Percentiles rank a stretch among this genome's conserved stretches.
phyloP scores from a whole-genome alignment of 1,140 invertebrate genomes.

The Ruditapes philippinarum region DNA sequence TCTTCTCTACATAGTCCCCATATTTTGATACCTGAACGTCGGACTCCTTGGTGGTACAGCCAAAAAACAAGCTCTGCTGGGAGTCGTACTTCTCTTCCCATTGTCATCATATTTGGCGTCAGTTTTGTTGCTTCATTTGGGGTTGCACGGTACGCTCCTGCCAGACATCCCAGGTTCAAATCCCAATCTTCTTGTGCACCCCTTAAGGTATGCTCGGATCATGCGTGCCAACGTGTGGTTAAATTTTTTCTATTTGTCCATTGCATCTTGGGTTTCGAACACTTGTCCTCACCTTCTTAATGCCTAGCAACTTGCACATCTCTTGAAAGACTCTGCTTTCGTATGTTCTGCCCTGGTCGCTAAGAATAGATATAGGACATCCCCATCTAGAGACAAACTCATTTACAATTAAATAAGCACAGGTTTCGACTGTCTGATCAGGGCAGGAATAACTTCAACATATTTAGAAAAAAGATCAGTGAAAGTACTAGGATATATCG shows the following conservation, averaged over 20 bases:
- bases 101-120: conserved; percentile 69
- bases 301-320: conserved; percentile 51
- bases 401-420: conserved; percentile 18
- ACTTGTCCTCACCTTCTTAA: conserved; percentile 43
- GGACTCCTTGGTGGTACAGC: neutral
- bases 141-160: conserved; percentile 59
- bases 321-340: conserved; percentile 43
- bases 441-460: conserved; percentile 25
- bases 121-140: conserved; percentile 63
- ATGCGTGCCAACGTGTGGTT: conserved; percentile 76
- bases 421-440: neutral
- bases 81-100: conserved; percentile 70
- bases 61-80: conserved; percentile 67
- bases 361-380: neutral
- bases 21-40: neutral
- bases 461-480: conserved; percentile 25
- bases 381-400: neutral
- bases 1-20: conserved; percentile 31
- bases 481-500: conserved; percentile 32
- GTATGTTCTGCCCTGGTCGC: conserved; percentile 9
- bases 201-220: conserved; percentile 73
- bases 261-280: conserved; percentile 66
- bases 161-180: conserved; percentile 54
- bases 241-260: conserved; percentile 74
- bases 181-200: conserved; percentile 70